These are phyloP conservation scores for Taeniopygia guttata DNA, from an alignment of 2,797 vertebrate genomes.

Conservation along the genomic window DNA sequence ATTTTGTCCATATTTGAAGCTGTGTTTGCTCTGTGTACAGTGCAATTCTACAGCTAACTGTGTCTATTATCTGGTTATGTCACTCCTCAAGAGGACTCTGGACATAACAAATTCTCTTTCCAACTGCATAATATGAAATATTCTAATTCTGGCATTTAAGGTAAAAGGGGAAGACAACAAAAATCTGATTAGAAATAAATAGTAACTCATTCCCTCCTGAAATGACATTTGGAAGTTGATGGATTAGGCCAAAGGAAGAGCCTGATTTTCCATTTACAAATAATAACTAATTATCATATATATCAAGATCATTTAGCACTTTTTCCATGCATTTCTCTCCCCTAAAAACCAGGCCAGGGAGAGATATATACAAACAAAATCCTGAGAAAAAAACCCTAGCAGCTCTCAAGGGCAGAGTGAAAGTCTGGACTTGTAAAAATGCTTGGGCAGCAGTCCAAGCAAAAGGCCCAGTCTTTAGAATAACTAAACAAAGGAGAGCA, in stretches of 20 bases:
- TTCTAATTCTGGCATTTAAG: not conserved
- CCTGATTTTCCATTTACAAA: not conserved
- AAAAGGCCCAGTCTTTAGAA: not conserved
- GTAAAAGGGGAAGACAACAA: not conserved
- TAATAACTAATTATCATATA: not conserved
- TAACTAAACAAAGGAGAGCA: constrained; percentile 4
- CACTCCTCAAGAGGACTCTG: not conserved
- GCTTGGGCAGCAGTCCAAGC: constrained; percentile 17
- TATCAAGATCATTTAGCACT: not conserved
- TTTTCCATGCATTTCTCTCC: not conserved
- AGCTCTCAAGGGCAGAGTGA: constrained; percentile 31
- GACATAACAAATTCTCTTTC: not conserved
- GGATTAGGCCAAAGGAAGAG: not conserved
- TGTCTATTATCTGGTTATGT: rapidly evolving
- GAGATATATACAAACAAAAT: not conserved
- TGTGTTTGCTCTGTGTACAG: not conserved
- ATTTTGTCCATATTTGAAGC: not conserved
- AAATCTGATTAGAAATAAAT: not conserved
- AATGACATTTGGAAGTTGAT: not conserved
- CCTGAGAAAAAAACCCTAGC: not conserved
- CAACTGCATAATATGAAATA: rapidly evolving
- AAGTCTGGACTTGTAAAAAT: constrained; percentile 42
- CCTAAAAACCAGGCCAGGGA: not conserved
- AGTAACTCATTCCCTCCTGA: not conserved
- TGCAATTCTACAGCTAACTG: not conserved